These are phyloP conservation scores for Apistogramma diplotaenia DNA, from an alignment of 2,113 vertebrate species.

Conservation along the genomic window DNA sequence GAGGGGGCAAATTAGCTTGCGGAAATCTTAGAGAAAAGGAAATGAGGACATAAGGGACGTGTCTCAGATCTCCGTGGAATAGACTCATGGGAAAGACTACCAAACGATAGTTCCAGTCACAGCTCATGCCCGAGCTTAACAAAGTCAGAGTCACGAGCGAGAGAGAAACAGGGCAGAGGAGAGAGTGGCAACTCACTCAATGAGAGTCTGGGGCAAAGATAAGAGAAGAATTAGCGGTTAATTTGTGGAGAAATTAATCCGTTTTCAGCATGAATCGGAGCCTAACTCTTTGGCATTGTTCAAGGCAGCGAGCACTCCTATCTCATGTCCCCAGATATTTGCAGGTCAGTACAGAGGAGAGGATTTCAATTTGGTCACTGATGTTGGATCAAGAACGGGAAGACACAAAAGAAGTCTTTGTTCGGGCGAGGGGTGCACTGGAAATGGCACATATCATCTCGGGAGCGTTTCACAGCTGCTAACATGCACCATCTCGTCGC, in stretches of 20 bases:
- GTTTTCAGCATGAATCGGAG: conserved; percentile 66
- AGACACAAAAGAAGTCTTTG: conserved; percentile 61
- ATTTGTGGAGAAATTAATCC: conserved; percentile 77
- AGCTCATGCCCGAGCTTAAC: conserved; percentile 13
- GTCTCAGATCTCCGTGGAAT: conserved; percentile 14
- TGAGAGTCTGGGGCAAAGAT: conserved; percentile 72
- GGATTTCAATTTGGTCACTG: conserved; percentile 72
- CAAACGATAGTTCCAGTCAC: conserved; percentile 15
- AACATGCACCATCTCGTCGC: not conserved
- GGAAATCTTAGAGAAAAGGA: conserved; percentile 25
- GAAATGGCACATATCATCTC: conserved; percentile 58
- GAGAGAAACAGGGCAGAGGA: conserved; percentile 19
- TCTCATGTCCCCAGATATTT: conserved; percentile 74
- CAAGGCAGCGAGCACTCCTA: conserved; percentile 55
- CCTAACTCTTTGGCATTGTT: conserved; percentile 64
- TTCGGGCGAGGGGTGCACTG: conserved; percentile 48
- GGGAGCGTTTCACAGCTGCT: conserved; percentile 25
- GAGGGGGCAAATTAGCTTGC: conserved; percentile 32
- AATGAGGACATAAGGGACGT: conserved; percentile 47
- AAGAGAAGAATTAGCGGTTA: conserved; percentile 76
- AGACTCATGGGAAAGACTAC: conserved; percentile 32
- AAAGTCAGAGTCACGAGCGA: conserved; percentile 40
- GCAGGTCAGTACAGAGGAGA: conserved; percentile 71
- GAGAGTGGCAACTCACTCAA: conserved; percentile 48
- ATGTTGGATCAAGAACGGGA: conserved; percentile 55